Base-by-base conservation (phyloP, 2,888 invertebrate genomes). In the Sussaba pulchella region DNA sequence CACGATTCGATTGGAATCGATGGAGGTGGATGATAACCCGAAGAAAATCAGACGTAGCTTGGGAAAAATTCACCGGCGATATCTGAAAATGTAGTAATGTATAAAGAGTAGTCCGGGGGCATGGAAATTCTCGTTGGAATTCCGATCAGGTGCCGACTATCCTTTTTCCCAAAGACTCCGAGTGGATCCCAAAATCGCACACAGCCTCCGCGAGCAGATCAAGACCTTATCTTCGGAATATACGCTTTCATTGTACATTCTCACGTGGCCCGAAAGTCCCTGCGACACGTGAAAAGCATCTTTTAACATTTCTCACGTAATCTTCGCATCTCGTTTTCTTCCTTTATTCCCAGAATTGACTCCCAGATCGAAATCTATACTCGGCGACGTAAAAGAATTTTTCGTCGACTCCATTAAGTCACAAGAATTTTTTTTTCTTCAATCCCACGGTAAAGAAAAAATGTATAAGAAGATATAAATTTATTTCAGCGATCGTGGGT, bases 81-180 rank as follows among this genome's bases (percentile, higher is more conserved):
- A 69, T 70, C 64, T 36, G 54, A 36, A 69, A 69, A 81, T 64
- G 73, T 50, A 57, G 43, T 67, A 52, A 72, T 71, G 50, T 57
- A 73, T 70, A 52, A 77, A 66, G 45, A 36, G 54, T n/a, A 47
- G 69, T 52, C 64, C 19, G 47, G 61, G 72, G 82, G 78, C 79
- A 8, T 82, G 74, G 74, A 54, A 66, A 80, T 50, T 24, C 59
- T 74, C 70, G 52, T 73, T 19, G 41, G 66, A 80, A 85, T 87
- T 85, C 83, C 79, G 82, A 85, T 88, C 87, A 84, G 84, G 83
- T 86, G 84, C 81, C 78, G 75, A 12, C 69, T 45, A 39, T 54
- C 50, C 52, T 24, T 64, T 63, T 47, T 47, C 43, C 19, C 67
- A 64, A 63, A 43, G 59, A 43, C 41, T 24, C 36, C 31, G 43